Percentiles rank a stretch among this genome's conserved stretches.
phyloP scores from a whole-genome alignment of 2,797 vertebrate species.

The Gymnoscopelus braueri region DNA sequence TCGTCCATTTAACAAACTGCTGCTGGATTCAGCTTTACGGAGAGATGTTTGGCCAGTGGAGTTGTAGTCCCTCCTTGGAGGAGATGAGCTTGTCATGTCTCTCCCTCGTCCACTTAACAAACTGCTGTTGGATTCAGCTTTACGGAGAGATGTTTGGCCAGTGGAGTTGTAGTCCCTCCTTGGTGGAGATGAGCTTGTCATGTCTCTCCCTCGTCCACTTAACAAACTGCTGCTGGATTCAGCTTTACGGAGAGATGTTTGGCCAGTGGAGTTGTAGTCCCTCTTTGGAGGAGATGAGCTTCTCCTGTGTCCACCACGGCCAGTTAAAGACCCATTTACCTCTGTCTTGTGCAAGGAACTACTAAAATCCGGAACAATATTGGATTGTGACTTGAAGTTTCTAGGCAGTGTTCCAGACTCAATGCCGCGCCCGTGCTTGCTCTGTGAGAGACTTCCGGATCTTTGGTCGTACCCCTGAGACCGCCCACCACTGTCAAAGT shows the following conservation, averaged over 20 bases:
- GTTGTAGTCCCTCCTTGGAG: too few species aligned
- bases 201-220: conserved; percentile 25
- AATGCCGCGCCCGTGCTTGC: conserved; percentile 33
- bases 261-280: conserved; percentile 48
- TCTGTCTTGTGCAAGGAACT: conserved; percentile 69
- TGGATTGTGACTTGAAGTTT: conserved; percentile 75
- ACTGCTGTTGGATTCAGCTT: too few species aligned
- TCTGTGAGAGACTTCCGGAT: conserved; percentile 53
- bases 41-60: too few species aligned
- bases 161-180: conserved; percentile 31
- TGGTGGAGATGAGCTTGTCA: conserved; percentile 60
- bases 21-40: too few species aligned
- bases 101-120: too few species aligned
- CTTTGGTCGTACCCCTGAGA: conserved; percentile 44
- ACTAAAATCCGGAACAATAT: conserved; percentile 71
- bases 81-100: too few species aligned
- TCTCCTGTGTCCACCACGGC: conserved; percentile 40
- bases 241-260: conserved; percentile 55
- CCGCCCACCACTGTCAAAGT: conserved; percentile 56
- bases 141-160: too few species aligned
- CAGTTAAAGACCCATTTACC: conserved; percentile 38
- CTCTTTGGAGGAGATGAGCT: conserved; percentile 65
- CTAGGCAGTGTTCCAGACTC: conserved; percentile 71
- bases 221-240: conserved; percentile 50
- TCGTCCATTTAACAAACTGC: conserved; percentile 10